Conservation (phyloP, 2,797 vertebrate genomes). For the Meriones psammophilus region DNA sequence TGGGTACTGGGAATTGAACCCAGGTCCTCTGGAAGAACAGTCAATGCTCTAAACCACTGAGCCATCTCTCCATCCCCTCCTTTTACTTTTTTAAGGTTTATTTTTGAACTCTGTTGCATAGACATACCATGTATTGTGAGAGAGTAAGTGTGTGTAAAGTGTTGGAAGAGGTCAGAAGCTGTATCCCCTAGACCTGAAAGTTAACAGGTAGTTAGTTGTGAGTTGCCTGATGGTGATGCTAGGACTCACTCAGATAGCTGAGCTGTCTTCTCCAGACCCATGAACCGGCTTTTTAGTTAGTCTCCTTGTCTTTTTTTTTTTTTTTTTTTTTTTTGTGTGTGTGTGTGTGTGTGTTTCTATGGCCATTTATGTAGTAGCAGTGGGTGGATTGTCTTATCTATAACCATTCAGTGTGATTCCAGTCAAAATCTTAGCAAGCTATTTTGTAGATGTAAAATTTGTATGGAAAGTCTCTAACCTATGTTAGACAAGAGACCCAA, state of each 20-base stretch:
- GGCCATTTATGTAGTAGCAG: neutral
- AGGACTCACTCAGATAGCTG: neutral
- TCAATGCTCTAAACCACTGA: too few relatives aligned
- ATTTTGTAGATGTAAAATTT: conserved; percentile 30
- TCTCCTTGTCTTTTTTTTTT: neutral
- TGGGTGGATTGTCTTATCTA: neutral
- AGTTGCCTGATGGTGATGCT: neutral
- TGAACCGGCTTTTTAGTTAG: neutral
- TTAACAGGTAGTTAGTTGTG: neutral
- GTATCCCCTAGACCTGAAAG: neutral
- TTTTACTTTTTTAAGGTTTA: neutral
- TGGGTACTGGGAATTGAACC: too few relatives aligned
- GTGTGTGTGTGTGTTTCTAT: too few relatives aligned
- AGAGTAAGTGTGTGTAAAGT: neutral
- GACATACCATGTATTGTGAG: neutral
- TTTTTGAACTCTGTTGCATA: neutral
- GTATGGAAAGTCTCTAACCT: neutral
- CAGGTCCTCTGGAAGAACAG: too few relatives aligned
- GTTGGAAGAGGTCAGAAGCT: neutral
- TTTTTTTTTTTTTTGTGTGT: too few relatives aligned
- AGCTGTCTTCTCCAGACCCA: neutral
- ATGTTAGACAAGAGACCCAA: neutral
- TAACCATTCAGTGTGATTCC: neutral
- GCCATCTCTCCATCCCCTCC: neutral
- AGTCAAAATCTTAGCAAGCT: conserved; percentile 27